Base-by-base conservation (phyloP, 53 echinoderm and acorn worm species). In the Temnopleurus reevesii region DNA sequence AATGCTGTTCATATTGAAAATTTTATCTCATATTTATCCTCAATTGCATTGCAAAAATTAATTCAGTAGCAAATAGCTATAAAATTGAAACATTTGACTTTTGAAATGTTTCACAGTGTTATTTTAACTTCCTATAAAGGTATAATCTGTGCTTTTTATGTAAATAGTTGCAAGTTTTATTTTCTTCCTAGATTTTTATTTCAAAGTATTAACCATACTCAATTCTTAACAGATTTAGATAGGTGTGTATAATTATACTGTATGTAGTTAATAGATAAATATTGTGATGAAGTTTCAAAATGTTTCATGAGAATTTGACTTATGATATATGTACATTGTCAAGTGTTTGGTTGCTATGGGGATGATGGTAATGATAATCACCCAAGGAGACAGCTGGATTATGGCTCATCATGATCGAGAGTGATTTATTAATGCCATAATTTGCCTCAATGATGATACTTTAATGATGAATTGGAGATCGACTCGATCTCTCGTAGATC, bases 341-440 rank as follows among this genome's bases (percentile, higher is more conserved):
- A 57, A 57, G n/a, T 29, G 63, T 63, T 33, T 29, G 29, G 29
- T 63, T 33, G 34, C 21, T 71, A 3, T n/a, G n/a, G 71, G 71
- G 71, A 18, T 71, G 36, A 41, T 71, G 9, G 23, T 41, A 19
- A 6, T 71, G 2, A 19, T 71, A 13, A 36, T 38, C 41, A 18
- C 71, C 41, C 36, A 21, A 4, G 23, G 27, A 41, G 9, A 27
- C 71, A 71, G 17, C 71, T 71, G 71, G 71, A n/a, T 4, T 27
- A 71, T 18, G 9, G 8, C 71, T 71, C 71, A 41, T 21, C 71
- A 6, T 7, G 49, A 24, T 19, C 35, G 13, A 64, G 8, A 64
- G 33, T 71, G 71, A 71, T 71, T 71, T 71, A 71, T 71, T 71
- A 36, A 71, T 71, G 41, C 43, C 38, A 71, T 71, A 36, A 71